Percentiles rank a stretch among this genome's conserved stretches.
These are phyloP conservation scores for Aviceda subcristata DNA, from an alignment of 2,113 vertebrate genomes.

Conservation along the genomic window DNA sequence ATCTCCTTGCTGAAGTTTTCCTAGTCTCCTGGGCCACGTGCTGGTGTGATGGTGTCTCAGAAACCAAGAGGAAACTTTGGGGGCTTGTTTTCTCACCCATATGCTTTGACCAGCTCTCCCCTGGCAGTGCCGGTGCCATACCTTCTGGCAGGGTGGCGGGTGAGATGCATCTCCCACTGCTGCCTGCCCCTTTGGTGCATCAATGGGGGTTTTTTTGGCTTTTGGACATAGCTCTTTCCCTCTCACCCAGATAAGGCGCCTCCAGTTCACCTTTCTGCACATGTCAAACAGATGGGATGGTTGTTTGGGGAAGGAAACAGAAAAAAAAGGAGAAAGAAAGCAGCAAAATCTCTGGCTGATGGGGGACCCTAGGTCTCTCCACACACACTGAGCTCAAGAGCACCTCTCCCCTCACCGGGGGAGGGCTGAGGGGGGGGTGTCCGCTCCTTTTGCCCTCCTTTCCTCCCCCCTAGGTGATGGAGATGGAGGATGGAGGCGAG, in stretches of 20 bases:
- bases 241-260: background rate
- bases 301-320: background rate
- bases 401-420: background rate
- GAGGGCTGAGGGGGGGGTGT: background rate
- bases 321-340: background rate
- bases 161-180: background rate
- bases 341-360: background rate
- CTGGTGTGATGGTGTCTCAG: background rate
- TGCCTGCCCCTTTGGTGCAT: background rate
- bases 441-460: background rate
- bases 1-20: slow-evolving; percentile 55
- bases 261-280: slow-evolving; percentile 61
- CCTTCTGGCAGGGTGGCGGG: slow-evolving; percentile 27
- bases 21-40: background rate
- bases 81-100: background rate
- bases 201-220: accelerated
- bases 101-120: background rate
- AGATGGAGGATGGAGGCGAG: slow-evolving; percentile 24
- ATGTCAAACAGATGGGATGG: slow-evolving; percentile 57
- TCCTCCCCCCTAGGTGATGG: background rate
- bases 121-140: background rate
- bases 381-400: background rate
- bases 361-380: background rate
- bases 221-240: background rate
- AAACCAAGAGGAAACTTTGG: slow-evolving; percentile 29